Conservation (phyloP, 2,113 vertebrate genomes). For the Entosphenus tridentatus region DNA sequence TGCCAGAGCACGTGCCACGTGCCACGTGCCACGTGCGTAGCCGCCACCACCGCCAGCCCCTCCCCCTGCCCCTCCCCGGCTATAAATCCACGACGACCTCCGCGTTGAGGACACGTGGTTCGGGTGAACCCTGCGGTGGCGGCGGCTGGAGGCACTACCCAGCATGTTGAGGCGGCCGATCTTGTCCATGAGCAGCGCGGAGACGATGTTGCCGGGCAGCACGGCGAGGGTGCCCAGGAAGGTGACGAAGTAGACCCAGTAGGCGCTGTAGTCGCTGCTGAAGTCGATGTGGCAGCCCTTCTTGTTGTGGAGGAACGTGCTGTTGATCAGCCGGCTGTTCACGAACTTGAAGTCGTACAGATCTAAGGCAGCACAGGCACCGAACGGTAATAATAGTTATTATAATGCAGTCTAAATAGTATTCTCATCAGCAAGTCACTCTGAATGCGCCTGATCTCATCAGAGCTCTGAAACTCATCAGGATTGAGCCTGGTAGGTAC, state of each 20-base stretch:
- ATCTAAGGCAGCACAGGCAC: conserved; percentile 26
- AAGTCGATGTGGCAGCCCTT: conserved; percentile 80
- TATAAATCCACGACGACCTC: too few relatives aligned
- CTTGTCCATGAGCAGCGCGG: conserved; percentile 92
- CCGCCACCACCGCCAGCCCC: not conserved
- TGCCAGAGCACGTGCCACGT: too few relatives aligned
- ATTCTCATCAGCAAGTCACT: too few relatives aligned
- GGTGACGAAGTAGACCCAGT: conserved; percentile 97
- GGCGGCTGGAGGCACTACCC: conserved; percentile 23
- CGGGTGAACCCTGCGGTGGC: too few relatives aligned
- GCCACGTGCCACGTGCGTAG: too few relatives aligned
- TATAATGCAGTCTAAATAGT: too few relatives aligned
- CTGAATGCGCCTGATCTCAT: too few relatives aligned
- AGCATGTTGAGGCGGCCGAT: conserved; percentile 83
- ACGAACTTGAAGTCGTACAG: conserved; percentile 76
- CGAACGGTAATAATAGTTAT: not conserved
- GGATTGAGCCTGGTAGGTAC: too few relatives aligned
- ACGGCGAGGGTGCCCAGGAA: conserved; percentile 83
- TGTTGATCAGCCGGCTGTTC: conserved; percentile 64
- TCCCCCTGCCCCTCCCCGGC: not conserved
- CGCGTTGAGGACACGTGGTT: too few relatives aligned
- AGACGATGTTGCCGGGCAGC: conserved; percentile 81
- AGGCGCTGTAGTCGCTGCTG: conserved; percentile 76
- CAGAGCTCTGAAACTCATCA: too few relatives aligned
- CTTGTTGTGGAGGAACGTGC: conserved; percentile 87